Conservation (phyloP, 2,113 vertebrate species). For the Talpa occidentalis region DNA sequence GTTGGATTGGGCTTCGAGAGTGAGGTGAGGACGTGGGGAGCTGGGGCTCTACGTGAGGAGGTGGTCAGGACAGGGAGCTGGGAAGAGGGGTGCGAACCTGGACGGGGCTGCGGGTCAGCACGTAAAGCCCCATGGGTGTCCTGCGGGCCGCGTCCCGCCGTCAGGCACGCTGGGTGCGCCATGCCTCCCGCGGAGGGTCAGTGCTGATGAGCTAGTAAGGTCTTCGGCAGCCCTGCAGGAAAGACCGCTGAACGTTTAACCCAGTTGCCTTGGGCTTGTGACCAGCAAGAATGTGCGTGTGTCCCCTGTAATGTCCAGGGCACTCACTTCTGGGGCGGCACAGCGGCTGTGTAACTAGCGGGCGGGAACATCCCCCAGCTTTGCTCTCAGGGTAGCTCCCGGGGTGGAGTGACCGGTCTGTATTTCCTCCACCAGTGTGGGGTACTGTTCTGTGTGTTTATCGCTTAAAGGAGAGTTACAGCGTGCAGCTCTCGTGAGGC, state of each 20-base stretch:
- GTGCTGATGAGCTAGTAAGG: not conserved
- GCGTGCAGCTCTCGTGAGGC: not conserved
- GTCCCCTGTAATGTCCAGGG: not conserved
- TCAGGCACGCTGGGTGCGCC: not conserved
- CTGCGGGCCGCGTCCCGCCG: fast-evolving
- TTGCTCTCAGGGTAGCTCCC: not conserved
- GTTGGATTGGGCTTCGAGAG: not conserved
- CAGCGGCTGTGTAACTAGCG: not conserved
- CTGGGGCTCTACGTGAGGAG: fast-evolving
- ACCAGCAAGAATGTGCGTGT: not conserved
- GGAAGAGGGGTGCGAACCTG: not conserved
- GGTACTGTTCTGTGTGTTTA: not conserved
- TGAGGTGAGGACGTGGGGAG: not conserved
- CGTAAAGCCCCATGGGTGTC: fast-evolving
- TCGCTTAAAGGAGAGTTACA: not conserved
- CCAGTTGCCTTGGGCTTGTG: not conserved
- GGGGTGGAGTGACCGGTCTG: not conserved
- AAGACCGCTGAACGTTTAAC: not conserved
- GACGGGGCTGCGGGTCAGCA: not conserved
- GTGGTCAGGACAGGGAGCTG: not conserved
- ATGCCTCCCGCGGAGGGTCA: not conserved
- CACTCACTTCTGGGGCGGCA: not conserved
- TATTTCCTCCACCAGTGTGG: not conserved
- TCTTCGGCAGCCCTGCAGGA: not conserved
- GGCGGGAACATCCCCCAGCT: no score